Conservation (phyloP, 2,797 vertebrate genomes). For the Neopelma chrysocephalum region DNA sequence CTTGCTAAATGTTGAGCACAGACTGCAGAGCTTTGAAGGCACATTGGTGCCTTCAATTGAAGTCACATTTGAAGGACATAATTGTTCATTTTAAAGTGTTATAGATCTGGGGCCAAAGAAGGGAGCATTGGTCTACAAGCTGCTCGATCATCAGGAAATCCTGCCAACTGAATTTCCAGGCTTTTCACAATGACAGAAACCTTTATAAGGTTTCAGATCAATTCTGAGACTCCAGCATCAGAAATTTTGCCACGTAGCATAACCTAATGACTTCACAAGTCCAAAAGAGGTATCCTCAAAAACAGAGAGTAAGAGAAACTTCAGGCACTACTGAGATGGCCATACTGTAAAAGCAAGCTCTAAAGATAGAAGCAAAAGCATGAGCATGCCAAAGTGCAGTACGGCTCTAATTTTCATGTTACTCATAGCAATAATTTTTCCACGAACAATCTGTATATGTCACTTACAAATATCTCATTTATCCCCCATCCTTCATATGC, state of each 20-base stretch:
- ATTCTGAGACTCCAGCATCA: neutral
- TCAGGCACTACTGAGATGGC: neutral
- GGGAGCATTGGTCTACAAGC: neutral
- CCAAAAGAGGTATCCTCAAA: neutral
- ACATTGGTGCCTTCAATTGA: neutral
- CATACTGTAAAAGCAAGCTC: neutral
- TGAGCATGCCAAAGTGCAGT: constrained; percentile 10
- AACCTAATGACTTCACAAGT: neutral
- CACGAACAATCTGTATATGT: constrained; percentile 52
- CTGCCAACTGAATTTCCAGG: neutral
- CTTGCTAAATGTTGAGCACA: neutral
- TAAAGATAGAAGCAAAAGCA: constrained; percentile 35
- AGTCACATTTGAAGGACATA: neutral
- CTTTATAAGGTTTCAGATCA: neutral
- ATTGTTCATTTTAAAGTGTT: neutral
- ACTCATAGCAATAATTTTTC: constrained; percentile 61
- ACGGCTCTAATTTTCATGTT: neutral
- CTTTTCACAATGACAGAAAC: neutral
- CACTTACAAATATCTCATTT: constrained; percentile 66
- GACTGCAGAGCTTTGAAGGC: neutral
- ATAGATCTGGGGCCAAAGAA: neutral
- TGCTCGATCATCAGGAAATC: neutral
- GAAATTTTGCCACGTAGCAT: neutral
- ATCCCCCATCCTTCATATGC: constrained; percentile 48
- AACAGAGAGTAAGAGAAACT: neutral